Base-by-base conservation (phyloP, 2,888 invertebrate species). In the Drosophila diplacantha region DNA sequence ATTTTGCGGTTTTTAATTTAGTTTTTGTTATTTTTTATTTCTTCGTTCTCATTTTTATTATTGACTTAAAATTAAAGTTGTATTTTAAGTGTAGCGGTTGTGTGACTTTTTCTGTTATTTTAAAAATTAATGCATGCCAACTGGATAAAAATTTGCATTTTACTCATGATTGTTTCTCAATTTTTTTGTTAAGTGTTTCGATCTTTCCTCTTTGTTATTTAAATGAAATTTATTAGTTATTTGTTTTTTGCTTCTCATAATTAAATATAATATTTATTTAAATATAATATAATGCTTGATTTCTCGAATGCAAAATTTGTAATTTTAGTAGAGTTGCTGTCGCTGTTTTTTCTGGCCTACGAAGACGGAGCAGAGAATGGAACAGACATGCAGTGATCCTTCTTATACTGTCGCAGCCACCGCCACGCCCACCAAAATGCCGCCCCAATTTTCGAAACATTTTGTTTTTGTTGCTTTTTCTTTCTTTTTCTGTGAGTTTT, bases 201-300 rank as follows among this genome's bases (percentile, higher is more conserved):
- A 26, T 56, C 43, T 62, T 64, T 55, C 52, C 72, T 62, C 53
- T 69, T 56, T 51, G 20, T 51, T 55, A 63, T 74, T 75, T 71
- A 81, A 85, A 83, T 79, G 73, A 77, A 81, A 79, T 84, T 75
- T 84, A 74, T 77, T 77, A 82, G 59, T 71, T 66, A 16, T 32
- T 44, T 22, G 22, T 65, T 69, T 82, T 77, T 79, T 75, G 79
- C 85, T 83, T 79, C 83, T 79, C 80, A 73, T 79, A 78, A 78
- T 86, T 86, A 81, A 85, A 85, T 82, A 84, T 81, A 83, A 83
- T 83, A 81, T 83, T 84, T 84, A 79, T 80, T 84, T 81, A 79
- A 83, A 84, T 83, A 83, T 81, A 85, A 84, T 86, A 83, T 83
- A 86, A 78, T 85, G 85, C 82, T 75, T 85, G 81, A 66, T 81